Evolutionary conservation across 2,888 invertebrate species (phyloP).

Genomic region (Rotaria magnacalcarata): DNA sequence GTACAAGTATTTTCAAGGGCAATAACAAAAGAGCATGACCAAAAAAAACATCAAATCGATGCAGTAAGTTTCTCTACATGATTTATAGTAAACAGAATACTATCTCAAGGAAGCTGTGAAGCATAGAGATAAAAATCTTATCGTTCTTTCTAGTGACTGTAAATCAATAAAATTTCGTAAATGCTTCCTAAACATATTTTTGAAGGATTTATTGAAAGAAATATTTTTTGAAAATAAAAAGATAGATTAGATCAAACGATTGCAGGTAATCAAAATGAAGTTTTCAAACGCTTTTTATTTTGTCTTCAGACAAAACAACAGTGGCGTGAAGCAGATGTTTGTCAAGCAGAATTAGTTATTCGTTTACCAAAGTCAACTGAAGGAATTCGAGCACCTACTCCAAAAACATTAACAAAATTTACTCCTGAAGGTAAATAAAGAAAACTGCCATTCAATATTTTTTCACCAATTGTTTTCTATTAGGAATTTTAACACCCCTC

Average conservation of each 20-base stretch:
- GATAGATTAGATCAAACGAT: too few relatives aligned
- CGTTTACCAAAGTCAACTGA: background rate
- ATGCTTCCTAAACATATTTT: too few relatives aligned
- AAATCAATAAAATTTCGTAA: too few relatives aligned
- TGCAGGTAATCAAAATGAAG: too few relatives aligned
- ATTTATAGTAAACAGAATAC: too few relatives aligned
- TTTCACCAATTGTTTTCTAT: background rate
- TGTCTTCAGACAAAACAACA: background rate
- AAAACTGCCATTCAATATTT: too few relatives aligned
- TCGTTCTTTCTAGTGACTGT: too few relatives aligned
- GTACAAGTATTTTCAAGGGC: background rate
- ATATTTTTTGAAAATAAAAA: too few relatives aligned
- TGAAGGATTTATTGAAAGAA: too few relatives aligned
- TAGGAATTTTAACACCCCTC: background rate
- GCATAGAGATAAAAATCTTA: too few relatives aligned
- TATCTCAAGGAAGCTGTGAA: too few relatives aligned
- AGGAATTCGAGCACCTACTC: background rate
- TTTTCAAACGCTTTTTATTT: too few relatives aligned
- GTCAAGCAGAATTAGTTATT: background rate
- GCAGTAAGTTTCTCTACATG: background rate
- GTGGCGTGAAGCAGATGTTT: constrained; percentile 16
- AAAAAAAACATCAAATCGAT: constrained; percentile 7
- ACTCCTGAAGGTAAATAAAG: background rate
- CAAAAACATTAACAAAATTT: background rate
- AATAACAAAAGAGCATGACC: background rate